phyloP scores from a whole-genome alignment of 2,888 invertebrate genomes.

The Mystacides longicornis region DNA sequence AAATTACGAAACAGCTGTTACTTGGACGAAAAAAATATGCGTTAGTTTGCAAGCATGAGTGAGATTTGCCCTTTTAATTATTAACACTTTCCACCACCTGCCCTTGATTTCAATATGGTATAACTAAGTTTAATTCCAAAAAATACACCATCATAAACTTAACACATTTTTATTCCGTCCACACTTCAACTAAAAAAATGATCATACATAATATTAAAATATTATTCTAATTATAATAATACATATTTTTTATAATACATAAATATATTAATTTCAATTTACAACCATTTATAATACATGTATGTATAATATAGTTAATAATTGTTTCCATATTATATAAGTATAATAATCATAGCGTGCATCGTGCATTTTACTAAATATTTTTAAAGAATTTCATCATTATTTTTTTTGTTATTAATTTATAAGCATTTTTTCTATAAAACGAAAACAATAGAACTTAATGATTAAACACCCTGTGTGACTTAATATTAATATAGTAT shows the following conservation, averaged over 20 bases:
- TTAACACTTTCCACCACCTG: too few species aligned
- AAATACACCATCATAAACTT: too few species aligned
- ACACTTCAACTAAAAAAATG: too few species aligned
- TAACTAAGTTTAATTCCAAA: too few species aligned
- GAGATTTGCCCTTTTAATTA: too few species aligned
- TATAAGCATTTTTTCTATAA: background rate
- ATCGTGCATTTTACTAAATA: conserved; percentile 7
- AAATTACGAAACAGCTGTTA: too few species aligned
- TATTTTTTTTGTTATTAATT: background rate
- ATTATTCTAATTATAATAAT: background rate
- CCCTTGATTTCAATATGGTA: too few species aligned
- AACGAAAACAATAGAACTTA: conserved; percentile 7
- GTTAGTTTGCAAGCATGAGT: too few species aligned
- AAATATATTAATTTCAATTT: background rate
- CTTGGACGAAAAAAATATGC: too few species aligned
- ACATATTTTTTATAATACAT: background rate
- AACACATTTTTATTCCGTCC: too few species aligned
- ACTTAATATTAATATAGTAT: conserved; percentile 19
- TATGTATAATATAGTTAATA: background rate
- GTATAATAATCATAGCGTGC: conserved; percentile 12
- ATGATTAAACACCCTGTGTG: conserved; percentile 26
- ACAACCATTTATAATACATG: conserved; percentile 1
- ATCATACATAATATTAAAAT: too few species aligned
- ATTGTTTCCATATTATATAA: background rate
- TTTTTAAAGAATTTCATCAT: background rate